Base-by-base conservation (phyloP, 2,113 vertebrate species). In the Chinchilla lanigera region DNA sequence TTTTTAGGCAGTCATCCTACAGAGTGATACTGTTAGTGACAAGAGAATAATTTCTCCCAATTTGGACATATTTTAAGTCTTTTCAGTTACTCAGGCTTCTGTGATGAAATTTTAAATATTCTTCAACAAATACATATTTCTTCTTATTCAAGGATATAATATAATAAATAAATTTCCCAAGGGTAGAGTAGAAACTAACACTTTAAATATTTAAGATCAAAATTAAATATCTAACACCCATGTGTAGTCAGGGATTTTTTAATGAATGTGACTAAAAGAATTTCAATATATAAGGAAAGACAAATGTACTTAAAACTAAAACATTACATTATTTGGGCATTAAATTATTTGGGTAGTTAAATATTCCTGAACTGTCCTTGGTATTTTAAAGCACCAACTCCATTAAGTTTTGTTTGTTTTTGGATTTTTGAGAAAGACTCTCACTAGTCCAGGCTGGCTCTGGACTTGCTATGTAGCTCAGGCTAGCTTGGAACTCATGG, bases 231-330 rank as follows among this genome's bases (percentile, higher is more conserved):
- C 61, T 73, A 90, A 97, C 47, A 30, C 16, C 2, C 30, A 86
- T 75, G 12, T 56, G 19, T 58, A 89, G 19, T 14, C 56, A 80
- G 2, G 6, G 17, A 56, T 81, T 93, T 88, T 33, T 94, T 58
- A 96, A 89, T 84, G 35, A 93, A 56, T 4, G 5, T 44, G 5
- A 92, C 14, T 73, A 63, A 95, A 92, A 71, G 4, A 89, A 93
- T 82, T 94, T 90, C 47, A 84, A 13, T 33, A 56, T 73, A 10
- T 86, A 94, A 86, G 52, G 7, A 90, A 95, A 94, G 41, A 96
- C 44, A 95, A 96, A 71, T 80, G 63, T 11, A 30, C 90, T 85
- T 94, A 50, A 92, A 5, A 86, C 10, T 81, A 87, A 97, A 96
- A 89, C 11, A 73, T 80, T 95, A 91, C 67, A 88, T 86, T 83